Evolutionary conservation across 1,140 invertebrate genomes (phyloP).

Genomic region (Gryon sp.): DNA sequence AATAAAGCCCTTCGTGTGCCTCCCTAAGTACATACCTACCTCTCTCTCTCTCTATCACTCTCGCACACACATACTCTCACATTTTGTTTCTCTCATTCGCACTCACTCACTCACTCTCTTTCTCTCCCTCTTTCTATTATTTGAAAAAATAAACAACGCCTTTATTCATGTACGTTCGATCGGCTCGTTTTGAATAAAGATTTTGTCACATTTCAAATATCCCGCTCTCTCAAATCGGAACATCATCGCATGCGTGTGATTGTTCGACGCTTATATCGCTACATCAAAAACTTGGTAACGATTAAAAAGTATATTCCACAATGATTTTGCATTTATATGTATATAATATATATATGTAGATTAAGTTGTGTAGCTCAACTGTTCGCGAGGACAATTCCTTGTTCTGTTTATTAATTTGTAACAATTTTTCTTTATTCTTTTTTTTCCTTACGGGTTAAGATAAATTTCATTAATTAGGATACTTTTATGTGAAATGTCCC

Average conservation of each 20-base stretch:
- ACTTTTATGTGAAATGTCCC: not conserved
- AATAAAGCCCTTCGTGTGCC: conserved; percentile 28
- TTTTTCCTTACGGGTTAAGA: not conserved
- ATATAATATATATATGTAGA: conserved; percentile 26
- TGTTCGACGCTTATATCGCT: conserved; percentile 59
- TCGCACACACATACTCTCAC: too few species aligned
- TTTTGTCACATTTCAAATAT: conserved; percentile 32
- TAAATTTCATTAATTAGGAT: not conserved
- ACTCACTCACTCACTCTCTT: too few species aligned
- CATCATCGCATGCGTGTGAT: conserved; percentile 60
- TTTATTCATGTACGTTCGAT: conserved; percentile 23
- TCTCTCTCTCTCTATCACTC: too few species aligned
- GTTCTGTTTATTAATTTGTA: not conserved
- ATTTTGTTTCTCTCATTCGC: too few species aligned
- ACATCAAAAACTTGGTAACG: conserved; percentile 50
- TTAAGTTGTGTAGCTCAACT: conserved; percentile 25
- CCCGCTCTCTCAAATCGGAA: conserved; percentile 22
- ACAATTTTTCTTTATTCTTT: not conserved
- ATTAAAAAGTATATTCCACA: conserved; percentile 53
- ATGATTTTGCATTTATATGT: conserved; percentile 36
- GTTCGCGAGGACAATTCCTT: conserved; percentile 35
- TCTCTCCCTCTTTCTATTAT: too few species aligned
- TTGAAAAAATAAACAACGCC: conserved; percentile 33
- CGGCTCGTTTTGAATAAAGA: conserved; percentile 28
- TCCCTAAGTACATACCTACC: conserved; percentile 57